Conservation (phyloP, 2,797 vertebrate genomes). For the Periparus ater region DNA sequence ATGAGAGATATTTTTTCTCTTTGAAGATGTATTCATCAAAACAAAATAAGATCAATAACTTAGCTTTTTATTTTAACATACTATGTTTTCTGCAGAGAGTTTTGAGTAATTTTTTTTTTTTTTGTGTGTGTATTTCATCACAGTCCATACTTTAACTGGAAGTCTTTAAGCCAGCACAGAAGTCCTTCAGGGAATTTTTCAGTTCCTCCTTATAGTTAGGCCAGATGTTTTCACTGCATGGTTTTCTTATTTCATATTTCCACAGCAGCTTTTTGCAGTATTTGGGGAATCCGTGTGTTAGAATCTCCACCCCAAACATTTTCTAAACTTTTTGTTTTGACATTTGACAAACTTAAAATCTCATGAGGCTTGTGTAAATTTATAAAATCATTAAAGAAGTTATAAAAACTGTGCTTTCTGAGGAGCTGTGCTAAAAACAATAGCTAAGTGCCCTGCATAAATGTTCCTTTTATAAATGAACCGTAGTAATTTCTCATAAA, state of each 20-base stretch:
- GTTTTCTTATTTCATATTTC: constrained; percentile 5
- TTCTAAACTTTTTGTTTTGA: background rate
- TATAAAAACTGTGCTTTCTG: background rate
- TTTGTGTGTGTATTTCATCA: background rate
- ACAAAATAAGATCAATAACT: background rate
- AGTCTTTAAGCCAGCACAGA: background rate
- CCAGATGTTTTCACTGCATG: background rate
- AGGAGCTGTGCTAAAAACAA: background rate
- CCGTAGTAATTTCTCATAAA: background rate
- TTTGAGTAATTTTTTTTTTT: background rate
- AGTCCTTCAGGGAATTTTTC: constrained; percentile 8
- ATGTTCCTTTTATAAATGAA: background rate
- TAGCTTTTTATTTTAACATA: background rate
- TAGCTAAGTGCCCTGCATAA: background rate
- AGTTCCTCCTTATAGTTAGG: background rate
- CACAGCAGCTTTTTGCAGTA: background rate
- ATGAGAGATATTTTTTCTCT: background rate
- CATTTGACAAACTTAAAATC: background rate
- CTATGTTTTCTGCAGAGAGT: background rate
- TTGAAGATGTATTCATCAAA: background rate
- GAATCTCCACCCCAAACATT: background rate
- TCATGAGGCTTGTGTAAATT: background rate
- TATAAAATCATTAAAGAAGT: background rate
- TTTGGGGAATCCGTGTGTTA: background rate
- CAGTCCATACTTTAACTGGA: background rate